phyloP scores from a whole-genome alignment of 2,797 vertebrate species.

The Enteromius mattozi region DNA sequence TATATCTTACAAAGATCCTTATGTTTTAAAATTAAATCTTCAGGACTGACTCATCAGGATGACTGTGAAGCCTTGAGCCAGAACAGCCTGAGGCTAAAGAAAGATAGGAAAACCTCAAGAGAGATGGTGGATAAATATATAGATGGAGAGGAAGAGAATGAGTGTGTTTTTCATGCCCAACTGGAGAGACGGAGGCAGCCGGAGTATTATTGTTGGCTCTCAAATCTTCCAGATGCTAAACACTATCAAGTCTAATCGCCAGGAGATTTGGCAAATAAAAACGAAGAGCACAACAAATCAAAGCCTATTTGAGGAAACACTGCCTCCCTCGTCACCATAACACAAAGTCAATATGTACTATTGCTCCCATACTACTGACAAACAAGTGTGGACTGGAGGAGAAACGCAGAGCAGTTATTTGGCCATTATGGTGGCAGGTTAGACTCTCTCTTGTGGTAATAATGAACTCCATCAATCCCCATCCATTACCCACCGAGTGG shows the following conservation, averaged over 20 bases:
- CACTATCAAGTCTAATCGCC: constrained; percentile 29
- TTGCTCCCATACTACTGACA: constrained; percentile 39
- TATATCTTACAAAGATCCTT: neutral
- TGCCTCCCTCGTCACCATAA: constrained; percentile 29
- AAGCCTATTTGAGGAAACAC: constrained; percentile 39
- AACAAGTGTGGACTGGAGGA: constrained; percentile 35
- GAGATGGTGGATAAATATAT: constrained; percentile 11
- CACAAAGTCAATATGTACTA: constrained; percentile 45
- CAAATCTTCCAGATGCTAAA: constrained; percentile 45
- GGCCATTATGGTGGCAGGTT: constrained; percentile 36
- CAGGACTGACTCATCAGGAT: neutral
- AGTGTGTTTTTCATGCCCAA: neutral
- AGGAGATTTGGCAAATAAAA: constrained; percentile 40
- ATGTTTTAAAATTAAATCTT: constrained; percentile 18
- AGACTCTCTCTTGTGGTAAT: constrained; percentile 36
- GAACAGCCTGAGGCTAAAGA: constrained; percentile 24
- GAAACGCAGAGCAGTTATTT: constrained; percentile 25
- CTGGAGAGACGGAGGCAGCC: neutral
- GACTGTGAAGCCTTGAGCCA: constrained; percentile 17
- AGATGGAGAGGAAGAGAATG: neutral
- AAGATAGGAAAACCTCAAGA: neutral
- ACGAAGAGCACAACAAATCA: constrained; percentile 47
- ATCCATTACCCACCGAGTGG: constrained; percentile 37
- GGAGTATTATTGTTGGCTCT: neutral
- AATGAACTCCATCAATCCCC: constrained; percentile 44